A percentile compares a stretch with the other conserved stretches of the same genome.
phyloP scores from a whole-genome alignment of 2,113 vertebrate species.

The Lipotes vexillifer region DNA sequence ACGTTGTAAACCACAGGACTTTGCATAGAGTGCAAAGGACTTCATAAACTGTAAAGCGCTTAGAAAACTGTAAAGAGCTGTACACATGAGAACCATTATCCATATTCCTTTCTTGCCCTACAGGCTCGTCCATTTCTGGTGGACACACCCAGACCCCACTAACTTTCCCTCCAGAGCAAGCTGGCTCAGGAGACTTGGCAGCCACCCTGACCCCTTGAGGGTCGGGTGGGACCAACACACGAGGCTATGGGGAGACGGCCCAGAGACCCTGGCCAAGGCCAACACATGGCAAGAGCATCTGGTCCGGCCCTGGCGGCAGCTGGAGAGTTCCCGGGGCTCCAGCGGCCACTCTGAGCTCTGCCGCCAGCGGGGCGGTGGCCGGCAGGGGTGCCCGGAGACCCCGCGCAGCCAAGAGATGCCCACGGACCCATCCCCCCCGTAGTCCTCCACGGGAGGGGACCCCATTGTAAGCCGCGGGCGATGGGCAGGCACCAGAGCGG shows the following conservation, averaged over 20 bases:
- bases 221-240: background rate
- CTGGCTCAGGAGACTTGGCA: background rate
- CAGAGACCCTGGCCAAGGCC: conserved; percentile 45
- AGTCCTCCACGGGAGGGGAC: conserved; percentile 63
- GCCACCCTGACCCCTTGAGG: background rate
- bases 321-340: conserved; percentile 65
- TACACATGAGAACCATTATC: conserved; percentile 45
- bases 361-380: conserved; percentile 61
- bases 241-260: conserved; percentile 46
- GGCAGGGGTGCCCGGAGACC: conserved; percentile 54
- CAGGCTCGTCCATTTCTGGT: conserved; percentile 10
- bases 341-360: conserved; percentile 51
- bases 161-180: conserved; percentile 51
- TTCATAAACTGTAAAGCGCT: conserved; percentile 59
- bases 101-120: background rate
- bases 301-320: conserved; percentile 45
- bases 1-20: conserved; percentile 29
- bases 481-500: conserved; percentile 42
- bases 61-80: conserved; percentile 51
- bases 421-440: conserved; percentile 50
- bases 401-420: conserved; percentile 54
- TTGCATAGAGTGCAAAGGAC: conserved; percentile 5
- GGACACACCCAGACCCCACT: conserved; percentile 51
- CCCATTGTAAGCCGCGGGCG: conserved; percentile 67
- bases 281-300: conserved; percentile 56